Conservation (phyloP, 1,140 invertebrate genomes). For the Oreohelix idahoensis region DNA sequence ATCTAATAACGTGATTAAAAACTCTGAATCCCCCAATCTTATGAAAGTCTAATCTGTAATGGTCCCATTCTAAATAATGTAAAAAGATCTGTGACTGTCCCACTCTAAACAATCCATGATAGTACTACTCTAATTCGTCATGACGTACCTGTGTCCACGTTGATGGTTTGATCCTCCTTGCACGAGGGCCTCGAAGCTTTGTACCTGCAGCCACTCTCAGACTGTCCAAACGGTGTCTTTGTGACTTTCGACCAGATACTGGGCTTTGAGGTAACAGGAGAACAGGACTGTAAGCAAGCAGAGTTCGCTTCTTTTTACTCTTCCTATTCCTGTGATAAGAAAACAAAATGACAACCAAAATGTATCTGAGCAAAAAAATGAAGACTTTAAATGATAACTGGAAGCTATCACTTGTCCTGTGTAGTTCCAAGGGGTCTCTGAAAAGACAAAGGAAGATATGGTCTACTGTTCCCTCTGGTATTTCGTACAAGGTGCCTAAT, state of each 20-base stretch:
- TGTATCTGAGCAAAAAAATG: too few species aligned
- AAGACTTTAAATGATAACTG: too few species aligned
- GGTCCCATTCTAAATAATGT: too few species aligned
- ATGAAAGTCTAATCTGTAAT: too few species aligned
- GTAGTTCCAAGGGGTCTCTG: too few species aligned
- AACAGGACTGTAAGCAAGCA: not conserved
- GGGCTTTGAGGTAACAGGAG: not conserved
- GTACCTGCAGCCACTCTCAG: not conserved
- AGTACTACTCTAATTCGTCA: not conserved
- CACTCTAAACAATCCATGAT: too few species aligned
- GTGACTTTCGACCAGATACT: not conserved
- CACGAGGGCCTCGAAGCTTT: not conserved
- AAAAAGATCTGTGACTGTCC: too few species aligned
- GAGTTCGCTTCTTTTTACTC: not conserved
- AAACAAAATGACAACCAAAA: not conserved
- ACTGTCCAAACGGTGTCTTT: not conserved
- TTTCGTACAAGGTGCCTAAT: too few species aligned
- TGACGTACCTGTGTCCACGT: not conserved
- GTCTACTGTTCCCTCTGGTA: too few species aligned
- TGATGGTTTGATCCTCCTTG: slow-evolving; percentile 17
- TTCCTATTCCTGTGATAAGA: too few species aligned
- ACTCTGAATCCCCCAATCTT: too few species aligned
- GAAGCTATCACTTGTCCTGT: not conserved
- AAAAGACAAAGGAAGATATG: not conserved
- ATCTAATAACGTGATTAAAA: too few species aligned